Evolutionary conservation across 2,797 vertebrate genomes (phyloP), one percentile per base, ranked within the genome.

Genomic region (Zalophus californianus): DNA sequence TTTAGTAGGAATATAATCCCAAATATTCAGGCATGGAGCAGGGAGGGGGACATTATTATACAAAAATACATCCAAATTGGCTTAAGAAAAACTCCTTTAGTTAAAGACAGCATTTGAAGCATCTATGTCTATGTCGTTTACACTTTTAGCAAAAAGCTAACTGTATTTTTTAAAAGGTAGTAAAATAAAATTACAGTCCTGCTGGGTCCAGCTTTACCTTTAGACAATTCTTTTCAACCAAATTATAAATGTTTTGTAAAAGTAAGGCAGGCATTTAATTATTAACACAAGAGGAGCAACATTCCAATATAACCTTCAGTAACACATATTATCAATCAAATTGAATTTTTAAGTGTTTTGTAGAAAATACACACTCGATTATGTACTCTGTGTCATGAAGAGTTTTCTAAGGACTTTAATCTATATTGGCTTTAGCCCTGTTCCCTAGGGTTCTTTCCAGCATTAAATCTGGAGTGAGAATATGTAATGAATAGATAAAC

Each of bases 131-230:
- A 60, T 48, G 8, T 79, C 86, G 23, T 54, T 96, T 95, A 87
- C 0, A 48, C 11, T 90, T 96, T 90, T 66, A 78, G 52, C 32
- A 90, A 92, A 95, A 23, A 83, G 27, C 11, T 96, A 48, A 79
- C 48, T 82, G 14, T 78, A 90, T 38, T 92, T 95, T 95, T 41
- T 96, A 50, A 89, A 96, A 89, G 35, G 27, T 50, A 58, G 16
- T 56, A 72, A 91, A 95, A 90, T 95, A 89, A 94, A 93, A 96
- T 91, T 97, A 23, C 23, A 91, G 4, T 79, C 66, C 68, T 90
- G 18, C 93, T 90, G 87, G 86, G 66, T 78, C 20, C 21, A 93
- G 64, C 87, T 96, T 96, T 35, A 97, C 52, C 35, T 97, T 96
- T 91, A 94, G 90, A 97, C 15, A 60, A 11, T 75, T 94, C 66